These are phyloP conservation scores for chimpanzee (Pan troglodytes) DNA, from an alignment of 2,113 vertebrate species.

Conservation along the genomic window DNA sequence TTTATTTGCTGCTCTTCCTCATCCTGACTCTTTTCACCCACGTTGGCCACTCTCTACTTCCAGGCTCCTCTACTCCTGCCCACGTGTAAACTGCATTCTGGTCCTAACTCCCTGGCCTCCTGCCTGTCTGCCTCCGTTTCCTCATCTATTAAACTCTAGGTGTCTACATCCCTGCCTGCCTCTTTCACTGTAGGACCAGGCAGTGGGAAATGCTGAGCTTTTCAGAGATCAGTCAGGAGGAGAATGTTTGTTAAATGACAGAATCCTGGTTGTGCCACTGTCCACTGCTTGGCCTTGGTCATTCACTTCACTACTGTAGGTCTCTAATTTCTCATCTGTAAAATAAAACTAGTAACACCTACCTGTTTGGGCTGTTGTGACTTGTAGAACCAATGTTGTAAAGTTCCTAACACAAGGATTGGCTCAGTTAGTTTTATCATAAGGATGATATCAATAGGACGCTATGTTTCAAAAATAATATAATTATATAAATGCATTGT, in stretches of 20 bases:
- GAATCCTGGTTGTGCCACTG: background rate
- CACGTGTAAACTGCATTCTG: background rate
- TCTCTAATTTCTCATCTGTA: background rate
- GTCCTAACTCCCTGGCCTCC: background rate
- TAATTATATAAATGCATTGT: background rate
- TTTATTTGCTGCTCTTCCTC: background rate
- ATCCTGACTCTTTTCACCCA: background rate
- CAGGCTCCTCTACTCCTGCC: fast-evolving
- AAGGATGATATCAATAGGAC: background rate
- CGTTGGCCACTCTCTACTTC: background rate
- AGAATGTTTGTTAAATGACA: background rate
- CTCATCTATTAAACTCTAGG: background rate
- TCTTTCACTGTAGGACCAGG: background rate
- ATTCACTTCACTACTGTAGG: background rate
- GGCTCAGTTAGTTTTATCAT: background rate
- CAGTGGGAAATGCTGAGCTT: background rate
- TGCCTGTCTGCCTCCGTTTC: background rate
- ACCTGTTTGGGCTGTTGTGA: background rate
- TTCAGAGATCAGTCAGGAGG: background rate
- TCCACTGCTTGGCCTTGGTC: background rate
- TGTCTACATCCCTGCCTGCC: background rate
- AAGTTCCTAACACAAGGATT: background rate
- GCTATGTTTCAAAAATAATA: background rate
- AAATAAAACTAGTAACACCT: background rate
- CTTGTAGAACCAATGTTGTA: background rate